A percentile compares a stretch with the other conserved stretches of the same genome.
These are phyloP conservation scores for Brachionus rubens DNA, from an alignment of 1,140 invertebrate genomes.

Conservation along the genomic window DNA sequence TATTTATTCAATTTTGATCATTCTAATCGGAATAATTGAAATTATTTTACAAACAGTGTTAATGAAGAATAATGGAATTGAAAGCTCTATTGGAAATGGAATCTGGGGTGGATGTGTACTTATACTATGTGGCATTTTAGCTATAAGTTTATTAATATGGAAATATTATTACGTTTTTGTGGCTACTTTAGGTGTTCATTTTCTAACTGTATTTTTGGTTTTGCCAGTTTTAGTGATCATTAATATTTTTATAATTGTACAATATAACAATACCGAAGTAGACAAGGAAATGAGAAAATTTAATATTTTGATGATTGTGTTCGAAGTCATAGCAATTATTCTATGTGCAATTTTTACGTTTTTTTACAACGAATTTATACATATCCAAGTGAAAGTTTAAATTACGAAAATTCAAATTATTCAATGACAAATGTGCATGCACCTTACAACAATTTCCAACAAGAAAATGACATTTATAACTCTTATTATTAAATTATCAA, in stretches of 20 bases:
- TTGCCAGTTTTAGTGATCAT: no score
- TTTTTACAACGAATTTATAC: neutral
- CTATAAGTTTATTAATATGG: neutral
- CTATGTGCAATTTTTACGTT: neutral
- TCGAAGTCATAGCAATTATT: neutral
- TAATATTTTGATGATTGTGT: neutral
- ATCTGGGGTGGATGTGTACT: neutral
- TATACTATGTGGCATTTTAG: neutral
- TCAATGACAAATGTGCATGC: no score
- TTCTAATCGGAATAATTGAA: neutral
- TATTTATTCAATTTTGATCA: neutral
- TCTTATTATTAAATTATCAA: no score
- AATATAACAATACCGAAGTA: neutral
- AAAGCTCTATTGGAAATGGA: neutral
- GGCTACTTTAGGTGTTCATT: neutral
- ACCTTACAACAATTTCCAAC: no score
- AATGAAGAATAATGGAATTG: neutral
- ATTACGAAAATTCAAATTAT: no score
- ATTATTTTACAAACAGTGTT: neutral
- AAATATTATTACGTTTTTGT: neutral
- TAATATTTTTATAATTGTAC: no score
- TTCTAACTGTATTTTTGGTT: neutral
- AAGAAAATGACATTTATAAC: no score
- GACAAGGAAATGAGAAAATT: neutral
- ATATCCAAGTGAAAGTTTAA: neutral